Percentiles rank a stretch among this genome's conserved stretches.
phyloP scores from a whole-genome alignment of 2,113 vertebrate genomes.

The Hippocampus mohnikei region DNA sequence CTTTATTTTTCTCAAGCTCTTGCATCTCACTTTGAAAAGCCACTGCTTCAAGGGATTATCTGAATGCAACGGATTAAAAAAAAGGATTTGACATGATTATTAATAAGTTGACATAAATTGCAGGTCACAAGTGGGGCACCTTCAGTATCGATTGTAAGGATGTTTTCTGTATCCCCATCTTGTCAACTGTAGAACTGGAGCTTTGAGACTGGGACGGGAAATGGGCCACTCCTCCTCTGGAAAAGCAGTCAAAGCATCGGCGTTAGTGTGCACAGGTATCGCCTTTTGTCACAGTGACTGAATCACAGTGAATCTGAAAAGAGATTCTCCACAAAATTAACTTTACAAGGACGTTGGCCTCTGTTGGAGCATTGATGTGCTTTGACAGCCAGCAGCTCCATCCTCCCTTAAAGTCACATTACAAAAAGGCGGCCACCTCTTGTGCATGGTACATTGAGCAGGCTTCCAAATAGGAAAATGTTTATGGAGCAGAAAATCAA shows the following conservation, averaged over 20 bases:
- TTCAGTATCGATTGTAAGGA: conserved; percentile 99
- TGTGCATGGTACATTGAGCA: conserved; percentile 48
- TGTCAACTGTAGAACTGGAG: conserved; percentile 84
- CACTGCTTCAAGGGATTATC: conserved; percentile 52
- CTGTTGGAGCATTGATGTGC: conserved; percentile 37
- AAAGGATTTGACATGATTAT: conserved; percentile 21
- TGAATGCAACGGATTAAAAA: conserved; percentile 47
- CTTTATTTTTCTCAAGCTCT: background rate
- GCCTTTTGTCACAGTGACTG: conserved; percentile 12
- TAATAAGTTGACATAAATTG: conserved; percentile 75
- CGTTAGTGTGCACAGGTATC: conserved; percentile 9
- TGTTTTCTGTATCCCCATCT: conserved; percentile 97
- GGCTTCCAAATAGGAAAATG: conserved; percentile 64
- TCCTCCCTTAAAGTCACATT: conserved; percentile 49
- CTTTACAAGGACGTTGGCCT: conserved; percentile 52
- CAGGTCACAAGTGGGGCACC: conserved; percentile 83
- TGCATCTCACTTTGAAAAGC: background rate
- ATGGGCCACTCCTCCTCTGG: conserved; percentile 90
- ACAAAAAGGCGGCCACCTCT: conserved; percentile 52
- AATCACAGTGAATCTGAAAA: conserved; percentile 28
- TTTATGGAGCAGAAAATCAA: conserved; percentile 73
- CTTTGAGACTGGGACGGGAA: conserved; percentile 86
- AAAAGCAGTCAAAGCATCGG: conserved; percentile 46
- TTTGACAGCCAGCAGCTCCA: conserved; percentile 47
- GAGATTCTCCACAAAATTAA: conserved; percentile 50